Conservation (phyloP, 2,888 invertebrate species). For the Athalia circularis region DNA sequence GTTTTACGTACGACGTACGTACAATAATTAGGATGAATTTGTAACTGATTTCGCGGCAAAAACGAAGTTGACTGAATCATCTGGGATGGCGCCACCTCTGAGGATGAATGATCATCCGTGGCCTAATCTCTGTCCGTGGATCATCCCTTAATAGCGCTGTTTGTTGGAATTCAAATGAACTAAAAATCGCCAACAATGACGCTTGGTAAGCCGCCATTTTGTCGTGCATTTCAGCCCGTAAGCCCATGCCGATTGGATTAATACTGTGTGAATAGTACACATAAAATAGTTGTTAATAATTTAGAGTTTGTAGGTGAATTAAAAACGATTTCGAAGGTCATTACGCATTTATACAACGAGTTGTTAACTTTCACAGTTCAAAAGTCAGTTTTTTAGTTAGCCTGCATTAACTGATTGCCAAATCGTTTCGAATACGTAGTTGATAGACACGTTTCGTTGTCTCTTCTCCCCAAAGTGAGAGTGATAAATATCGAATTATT, state of each 20-base stretch:
- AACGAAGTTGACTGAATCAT: too few species aligned
- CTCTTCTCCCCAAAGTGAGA: not conserved
- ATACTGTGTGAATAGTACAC: not conserved
- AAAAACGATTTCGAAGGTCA: not conserved
- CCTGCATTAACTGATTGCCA: not conserved
- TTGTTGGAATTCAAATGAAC: too few species aligned
- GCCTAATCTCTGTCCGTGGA: too few species aligned
- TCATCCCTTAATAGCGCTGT: too few species aligned
- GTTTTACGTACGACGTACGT: too few species aligned
- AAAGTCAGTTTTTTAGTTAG: not conserved
- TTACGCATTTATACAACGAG: not conserved
- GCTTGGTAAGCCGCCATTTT: slow-evolving; percentile 28
- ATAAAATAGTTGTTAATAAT: not conserved
- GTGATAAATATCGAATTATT: slow-evolving; percentile 2
- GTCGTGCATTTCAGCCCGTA: slow-evolving; percentile 19
- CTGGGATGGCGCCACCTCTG: too few species aligned
- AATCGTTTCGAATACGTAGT: slow-evolving; percentile 9
- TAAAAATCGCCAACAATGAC: not conserved
- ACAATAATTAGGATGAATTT: too few species aligned
- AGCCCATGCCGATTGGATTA: slow-evolving; percentile 2
- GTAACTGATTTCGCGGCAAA: too few species aligned
- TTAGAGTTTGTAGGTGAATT: not conserved
- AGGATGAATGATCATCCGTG: too few species aligned
- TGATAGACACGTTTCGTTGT: not conserved
- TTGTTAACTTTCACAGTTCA: not conserved